Percentiles rank a stretch among this genome's conserved stretches.
phyloP scores from a whole-genome alignment of 1,140 invertebrate genomes.

The Drosophila dunni region DNA sequence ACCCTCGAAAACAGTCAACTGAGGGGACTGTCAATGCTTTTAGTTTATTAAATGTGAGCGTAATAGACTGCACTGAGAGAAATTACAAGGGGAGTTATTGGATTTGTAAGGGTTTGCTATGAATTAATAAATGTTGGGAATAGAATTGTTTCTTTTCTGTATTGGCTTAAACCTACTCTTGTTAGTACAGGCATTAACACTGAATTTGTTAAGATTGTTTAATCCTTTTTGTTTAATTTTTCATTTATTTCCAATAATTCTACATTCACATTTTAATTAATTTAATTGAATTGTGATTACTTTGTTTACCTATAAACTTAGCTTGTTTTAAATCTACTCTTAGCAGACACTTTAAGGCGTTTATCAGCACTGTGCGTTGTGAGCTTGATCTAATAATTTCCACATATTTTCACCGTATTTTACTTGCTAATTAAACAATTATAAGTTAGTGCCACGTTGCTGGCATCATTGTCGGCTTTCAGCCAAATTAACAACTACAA shows the following conservation, averaged over 20 bases:
- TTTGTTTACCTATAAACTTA: too few species aligned
- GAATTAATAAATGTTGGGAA: too few species aligned
- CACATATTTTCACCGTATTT: conserved; percentile 76
- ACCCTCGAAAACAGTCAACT: conserved; percentile 8
- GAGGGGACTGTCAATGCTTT: conserved; percentile 62
- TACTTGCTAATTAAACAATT: conserved; percentile 81
- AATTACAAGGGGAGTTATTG: not conserved
- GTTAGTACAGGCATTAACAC: too few species aligned
- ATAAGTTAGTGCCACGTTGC: conserved; percentile 65
- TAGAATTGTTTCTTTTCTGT: too few species aligned
- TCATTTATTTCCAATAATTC: too few species aligned
- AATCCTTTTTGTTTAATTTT: too few species aligned
- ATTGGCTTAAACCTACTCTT: too few species aligned
- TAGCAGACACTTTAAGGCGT: conserved; percentile 14
- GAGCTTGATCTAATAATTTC: conserved; percentile 66
- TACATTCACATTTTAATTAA: too few species aligned
- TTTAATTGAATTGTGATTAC: too few species aligned
- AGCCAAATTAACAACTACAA: conserved; percentile 65
- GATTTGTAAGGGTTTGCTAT: too few species aligned
- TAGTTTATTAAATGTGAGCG: conserved; percentile 74
- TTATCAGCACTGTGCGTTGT: conserved; percentile 1
- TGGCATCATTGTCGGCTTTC: conserved; percentile 37
- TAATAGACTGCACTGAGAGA: conserved; percentile 42
- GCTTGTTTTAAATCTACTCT: not conserved
- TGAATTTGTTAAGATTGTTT: too few species aligned